These are phyloP conservation scores for Pyralis farinalis DNA, from an alignment of 2,888 invertebrate genomes.

Conservation along the genomic window DNA sequence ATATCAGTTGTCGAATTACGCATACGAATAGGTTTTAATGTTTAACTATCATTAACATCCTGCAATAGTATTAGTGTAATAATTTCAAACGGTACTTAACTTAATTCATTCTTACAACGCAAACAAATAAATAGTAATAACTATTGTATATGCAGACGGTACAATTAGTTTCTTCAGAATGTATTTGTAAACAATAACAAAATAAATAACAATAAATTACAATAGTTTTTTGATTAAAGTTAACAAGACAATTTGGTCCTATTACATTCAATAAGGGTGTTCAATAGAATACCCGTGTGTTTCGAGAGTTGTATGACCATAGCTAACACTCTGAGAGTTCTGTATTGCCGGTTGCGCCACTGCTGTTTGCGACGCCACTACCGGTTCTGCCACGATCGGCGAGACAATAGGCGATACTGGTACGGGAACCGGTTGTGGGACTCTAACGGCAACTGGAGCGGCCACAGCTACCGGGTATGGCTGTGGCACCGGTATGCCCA, in stretches of 20 bases:
- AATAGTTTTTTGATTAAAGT: too few species aligned
- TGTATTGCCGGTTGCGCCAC: background rate
- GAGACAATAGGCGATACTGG: conserved; percentile 24
- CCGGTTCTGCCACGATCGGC: conserved; percentile 4
- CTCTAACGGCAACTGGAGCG: conserved; percentile 57
- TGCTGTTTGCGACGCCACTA: background rate
- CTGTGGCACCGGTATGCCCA: conserved; percentile 76
- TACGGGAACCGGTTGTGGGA: conserved; percentile 52
- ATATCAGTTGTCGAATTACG: background rate
- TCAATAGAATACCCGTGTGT: conserved; percentile 35
- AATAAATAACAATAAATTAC: background rate
- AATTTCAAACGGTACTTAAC: too few species aligned
- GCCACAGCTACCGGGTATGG: conserved; percentile 69
- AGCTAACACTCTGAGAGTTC: conserved; percentile 4
- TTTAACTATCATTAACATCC: too few species aligned
- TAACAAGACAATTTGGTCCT: background rate
- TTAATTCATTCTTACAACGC: too few species aligned
- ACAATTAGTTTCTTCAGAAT: too few species aligned
- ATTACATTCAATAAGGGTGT: conserved; percentile 27
- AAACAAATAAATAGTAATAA: too few species aligned
- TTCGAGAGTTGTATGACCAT: conserved; percentile 20
- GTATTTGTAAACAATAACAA: too few species aligned
- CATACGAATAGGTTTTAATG: too few species aligned
- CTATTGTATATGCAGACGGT: too few species aligned
- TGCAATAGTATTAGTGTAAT: too few species aligned